Base-by-base conservation (phyloP, 2,797 vertebrate genomes). In the Knipowitschia caucasica region DNA sequence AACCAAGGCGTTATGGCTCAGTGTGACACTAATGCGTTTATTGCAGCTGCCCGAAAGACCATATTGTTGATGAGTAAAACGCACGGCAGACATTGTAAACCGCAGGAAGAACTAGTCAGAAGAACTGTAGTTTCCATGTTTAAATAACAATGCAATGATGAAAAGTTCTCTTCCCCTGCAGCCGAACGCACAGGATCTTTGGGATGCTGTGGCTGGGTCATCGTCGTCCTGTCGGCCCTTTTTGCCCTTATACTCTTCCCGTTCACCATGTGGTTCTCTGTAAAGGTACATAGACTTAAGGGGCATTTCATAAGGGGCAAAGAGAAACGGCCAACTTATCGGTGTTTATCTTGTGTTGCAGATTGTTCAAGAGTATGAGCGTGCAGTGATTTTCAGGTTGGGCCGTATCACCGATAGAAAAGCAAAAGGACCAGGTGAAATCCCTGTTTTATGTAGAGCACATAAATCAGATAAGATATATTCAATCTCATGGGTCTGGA, bases 291-390 rank as follows among this genome's bases (percentile, higher is more conserved):
- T 33, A 11, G 34, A 14, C 35, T 17, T 17, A 9, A 10, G 3
- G 8, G 26, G 14, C 21, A 2, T 36, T 31, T n/a, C n/a, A n/a
- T 10, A 2, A 51, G 33, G 2, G 34, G 3, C 17, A 53, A n/a
- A n/a, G n/a, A 3, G 47, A 58, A 25, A 12, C 1, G 3, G 1
- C 1, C 15, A 30, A 7, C 23, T 15, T 20, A 23, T 38, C 26
- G 10, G 42, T 2, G 38, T 47, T 11, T 4, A 27, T n/a, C 17
- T 3, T 1, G 8, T 53, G 0, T 51, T 69, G 25, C 64, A 92
- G 91, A 89, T 91, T 43, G 84, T 92, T 57, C 84, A 92, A 53
- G 91, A 92, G 71, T 92, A 92, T 42, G 91, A 92, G 51, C 85
- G 91, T 0, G 82, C 90, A 1, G 91, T 92, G 43, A 92, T 92